phyloP scores from a whole-genome alignment of 2,797 vertebrate genomes.

The Chromobotia macracanthus region DNA sequence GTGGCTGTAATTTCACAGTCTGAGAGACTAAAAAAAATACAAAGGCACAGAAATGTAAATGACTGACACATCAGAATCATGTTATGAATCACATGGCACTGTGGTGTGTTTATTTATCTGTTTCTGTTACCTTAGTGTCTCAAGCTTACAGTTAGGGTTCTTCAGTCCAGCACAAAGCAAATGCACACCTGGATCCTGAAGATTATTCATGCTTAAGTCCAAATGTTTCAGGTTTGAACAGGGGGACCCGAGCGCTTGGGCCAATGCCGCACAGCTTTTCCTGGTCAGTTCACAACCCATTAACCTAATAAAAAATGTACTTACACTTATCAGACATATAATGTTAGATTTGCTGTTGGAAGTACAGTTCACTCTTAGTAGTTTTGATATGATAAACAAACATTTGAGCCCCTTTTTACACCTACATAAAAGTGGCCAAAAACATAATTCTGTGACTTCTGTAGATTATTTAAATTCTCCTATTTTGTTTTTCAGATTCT shows the following conservation, averaged over 20 bases:
- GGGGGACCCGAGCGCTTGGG: background rate
- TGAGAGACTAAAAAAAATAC: constrained; percentile 2
- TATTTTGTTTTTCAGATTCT: too few species aligned
- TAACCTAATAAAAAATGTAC: background rate
- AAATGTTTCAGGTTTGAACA: constrained; percentile 25
- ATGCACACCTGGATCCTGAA: background rate
- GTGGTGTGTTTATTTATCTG: background rate
- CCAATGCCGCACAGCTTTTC: constrained; percentile 16
- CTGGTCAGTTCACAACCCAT: constrained; percentile 26
- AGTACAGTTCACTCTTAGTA: background rate
- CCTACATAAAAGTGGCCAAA: too few species aligned
- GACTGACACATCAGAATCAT: background rate
- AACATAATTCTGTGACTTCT: too few species aligned
- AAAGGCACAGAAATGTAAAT: background rate
- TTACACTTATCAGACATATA: background rate
- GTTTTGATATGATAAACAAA: background rate
- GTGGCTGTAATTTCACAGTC: constrained; percentile 25
- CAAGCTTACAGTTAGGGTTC: constrained; percentile 1
- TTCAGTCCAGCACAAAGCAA: constrained; percentile 7
- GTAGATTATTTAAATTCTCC: too few species aligned
- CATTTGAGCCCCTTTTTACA: too few species aligned
- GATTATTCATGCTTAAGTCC: constrained; percentile 8
- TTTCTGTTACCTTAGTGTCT: constrained; percentile 6
- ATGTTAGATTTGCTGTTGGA: background rate
- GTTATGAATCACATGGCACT: background rate